Base-by-base conservation (phyloP, 2,888 invertebrate genomes). In the Hyposoter dolosus region DNA sequence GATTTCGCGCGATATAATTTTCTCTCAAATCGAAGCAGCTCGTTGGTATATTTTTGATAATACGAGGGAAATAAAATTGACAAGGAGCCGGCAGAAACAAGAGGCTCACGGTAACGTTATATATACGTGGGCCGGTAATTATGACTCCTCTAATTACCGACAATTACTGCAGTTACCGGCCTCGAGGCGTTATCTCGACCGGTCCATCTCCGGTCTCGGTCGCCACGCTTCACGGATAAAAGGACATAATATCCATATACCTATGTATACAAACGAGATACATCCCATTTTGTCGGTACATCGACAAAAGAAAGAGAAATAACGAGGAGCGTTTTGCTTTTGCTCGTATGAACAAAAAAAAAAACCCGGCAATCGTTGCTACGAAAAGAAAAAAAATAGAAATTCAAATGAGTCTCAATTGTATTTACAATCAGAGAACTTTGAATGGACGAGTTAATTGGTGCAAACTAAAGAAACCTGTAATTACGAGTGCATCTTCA, bases 101-200 rank as follows among this genome's bases (percentile, higher is more conserved):
- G 90, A 78, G 68, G 17, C 60, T 66, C 79, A 77, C 63, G 74
- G 84, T 83, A 87, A 87, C 83, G 85, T 88, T 88, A 50, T 63
- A 50, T 63, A 86, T 87, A 89, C 84, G 82, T 83, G 85, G 85
- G 84, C 82, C 85, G 87, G 88, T 92, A 92, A 93, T 93, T 93
- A 93, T 93, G 93, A 93, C 92, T 93, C 92, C 92, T 92, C 92
- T 93, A 93, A 93, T 93, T 92, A 93, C 91, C 92, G 92, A 91
- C 92, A 92, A 93, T 93, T 93, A 93, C 91, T 90, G 92, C 91
- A 92, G 92, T 93, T 92, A 93, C 93, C 92, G 90, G 90, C 89
- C 91, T 91, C 90, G 90, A 91, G 92, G 91, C 90, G 91, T 91
- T 93, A 93, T 93, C 92, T 91, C 91, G 90, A 91, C 90, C 91